phyloP scores from a whole-genome alignment of 2,113 vertebrate species.

The Acrocephalus kingi region DNA sequence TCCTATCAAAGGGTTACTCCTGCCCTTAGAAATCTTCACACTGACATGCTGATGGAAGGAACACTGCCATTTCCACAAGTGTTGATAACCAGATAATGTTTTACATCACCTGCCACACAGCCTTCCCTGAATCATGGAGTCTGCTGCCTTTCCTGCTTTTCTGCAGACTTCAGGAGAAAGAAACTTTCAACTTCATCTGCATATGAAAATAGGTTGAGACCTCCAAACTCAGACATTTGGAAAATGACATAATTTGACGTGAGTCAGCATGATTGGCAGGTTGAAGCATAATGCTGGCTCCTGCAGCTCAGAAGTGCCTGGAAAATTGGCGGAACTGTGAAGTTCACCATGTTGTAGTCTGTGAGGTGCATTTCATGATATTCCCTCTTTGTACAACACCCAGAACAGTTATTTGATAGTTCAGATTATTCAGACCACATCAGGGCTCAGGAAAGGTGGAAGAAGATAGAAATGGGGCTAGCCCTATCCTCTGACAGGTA shows the following conservation, averaged over 20 bases:
- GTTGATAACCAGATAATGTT: not conserved
- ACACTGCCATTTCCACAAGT: not conserved
- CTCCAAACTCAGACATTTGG: conserved; percentile 20
- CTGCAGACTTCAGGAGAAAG: not conserved
- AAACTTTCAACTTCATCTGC: not conserved
- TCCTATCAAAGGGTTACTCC: not conserved
- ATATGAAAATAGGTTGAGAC: conserved; percentile 6
- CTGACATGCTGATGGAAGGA: not conserved
- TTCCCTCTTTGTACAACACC: not conserved
- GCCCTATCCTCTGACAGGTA: not conserved
- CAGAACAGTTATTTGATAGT: not conserved
- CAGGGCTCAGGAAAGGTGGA: not conserved
- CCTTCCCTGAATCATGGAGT: not conserved
- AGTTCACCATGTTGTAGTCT: not conserved
- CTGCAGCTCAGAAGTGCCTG: not conserved
- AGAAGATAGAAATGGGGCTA: not conserved
- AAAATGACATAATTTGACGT: conserved; percentile 20
- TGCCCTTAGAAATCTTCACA: not conserved
- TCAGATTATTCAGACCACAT: not conserved
- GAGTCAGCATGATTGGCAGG: conserved; percentile 29
- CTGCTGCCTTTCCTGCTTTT: not conserved
- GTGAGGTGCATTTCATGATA: not conserved
- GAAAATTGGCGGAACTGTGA: not conserved
- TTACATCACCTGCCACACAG: not conserved
- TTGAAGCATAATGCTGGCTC: not conserved